Evolutionary conservation across 2,113 vertebrate species (phyloP), one percentile per base, ranked within the genome.

Genomic region (Pituophis catenifer): DNA sequence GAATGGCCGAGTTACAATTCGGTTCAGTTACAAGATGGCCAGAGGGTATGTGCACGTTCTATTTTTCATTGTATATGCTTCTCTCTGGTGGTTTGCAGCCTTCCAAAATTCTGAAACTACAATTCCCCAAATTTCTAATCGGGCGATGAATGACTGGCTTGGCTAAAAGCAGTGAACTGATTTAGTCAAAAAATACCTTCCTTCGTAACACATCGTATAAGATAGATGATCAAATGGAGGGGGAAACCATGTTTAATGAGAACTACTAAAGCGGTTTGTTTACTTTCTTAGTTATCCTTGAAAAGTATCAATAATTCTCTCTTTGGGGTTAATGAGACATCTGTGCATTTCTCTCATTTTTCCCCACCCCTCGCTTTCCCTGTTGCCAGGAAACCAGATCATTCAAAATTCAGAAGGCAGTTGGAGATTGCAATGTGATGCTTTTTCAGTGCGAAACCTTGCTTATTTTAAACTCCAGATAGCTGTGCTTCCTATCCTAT

Each of bases 401-500:
- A 91, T 86, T 92, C 90, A 94, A 86, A 58, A 48, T 48, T 53
- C 91, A 50, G 52, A 81, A 90, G 33, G 59, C 54, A 38, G 48
- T 87, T 62, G 81, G 53, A 33, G 86, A 70, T 89, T 44, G 33
- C 88, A 24, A 17, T 48, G 24, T 7, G 54, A 70, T 58, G 38
- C 53, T 17, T 53, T 53, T 50, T 65, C 75, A 1, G 17, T 29
- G 44, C 15, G 13, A 93, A 59, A 86, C 86, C 54, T 94, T 95
- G 10, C 52, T 93, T 94, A 11, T 92, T 94, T 65, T 54, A 95
- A 88, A 50, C 86, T 92, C 96, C 93, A 93, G 94, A n/a, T 86
- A 94, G 65, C 26, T 96, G 91, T 91, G 75, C 88, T 55, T 92
- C 93, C 94, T 93, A 91, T 92, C 95, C 92, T 95, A 93, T 92